Evolutionary conservation across 2,797 vertebrate genomes (phyloP).

Genomic region (Buceros bicornis): DNA sequence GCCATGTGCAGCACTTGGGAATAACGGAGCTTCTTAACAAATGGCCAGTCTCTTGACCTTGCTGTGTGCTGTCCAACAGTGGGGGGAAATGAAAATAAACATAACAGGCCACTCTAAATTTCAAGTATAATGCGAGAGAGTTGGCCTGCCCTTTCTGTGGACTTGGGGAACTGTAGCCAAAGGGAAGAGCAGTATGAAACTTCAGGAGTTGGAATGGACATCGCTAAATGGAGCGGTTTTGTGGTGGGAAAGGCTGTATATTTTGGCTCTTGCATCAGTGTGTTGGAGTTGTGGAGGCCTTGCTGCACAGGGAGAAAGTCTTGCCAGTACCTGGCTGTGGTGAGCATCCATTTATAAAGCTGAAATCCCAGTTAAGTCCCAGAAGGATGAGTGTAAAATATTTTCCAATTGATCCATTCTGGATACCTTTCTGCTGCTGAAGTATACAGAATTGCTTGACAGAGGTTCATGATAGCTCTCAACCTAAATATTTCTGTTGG

Average conservation of each 20-base stretch:
- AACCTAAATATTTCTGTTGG: slow-evolving; percentile 13
- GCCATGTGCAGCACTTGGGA: not conserved
- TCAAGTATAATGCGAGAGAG: fast-evolving
- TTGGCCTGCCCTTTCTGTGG: not conserved
- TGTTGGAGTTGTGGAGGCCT: not conserved
- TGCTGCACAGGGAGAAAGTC: not conserved
- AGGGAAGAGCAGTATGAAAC: not conserved
- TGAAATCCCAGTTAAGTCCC: not conserved
- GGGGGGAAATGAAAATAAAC: not conserved
- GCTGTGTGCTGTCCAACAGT: not conserved
- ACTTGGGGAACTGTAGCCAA: fast-evolving
- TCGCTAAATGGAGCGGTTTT: fast-evolving
- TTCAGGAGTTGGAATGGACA: not conserved
- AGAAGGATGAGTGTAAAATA: not conserved
- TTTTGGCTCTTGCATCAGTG: not conserved
- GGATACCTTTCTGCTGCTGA: not conserved
- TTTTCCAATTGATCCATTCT: not conserved
- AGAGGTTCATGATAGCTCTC: slow-evolving; percentile 17
- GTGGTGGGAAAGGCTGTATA: not conserved
- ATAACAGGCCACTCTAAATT: not conserved
- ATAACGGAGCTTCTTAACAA: not conserved
- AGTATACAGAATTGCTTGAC: not conserved
- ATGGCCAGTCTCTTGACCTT: not conserved
- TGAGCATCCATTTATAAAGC: not conserved
- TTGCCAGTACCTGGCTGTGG: not conserved